Percentiles rank a stretch among this genome's conserved stretches.
Evolutionary conservation across 2,797 vertebrate species (phyloP).

Genomic region (Parambassis ranga): DNA sequence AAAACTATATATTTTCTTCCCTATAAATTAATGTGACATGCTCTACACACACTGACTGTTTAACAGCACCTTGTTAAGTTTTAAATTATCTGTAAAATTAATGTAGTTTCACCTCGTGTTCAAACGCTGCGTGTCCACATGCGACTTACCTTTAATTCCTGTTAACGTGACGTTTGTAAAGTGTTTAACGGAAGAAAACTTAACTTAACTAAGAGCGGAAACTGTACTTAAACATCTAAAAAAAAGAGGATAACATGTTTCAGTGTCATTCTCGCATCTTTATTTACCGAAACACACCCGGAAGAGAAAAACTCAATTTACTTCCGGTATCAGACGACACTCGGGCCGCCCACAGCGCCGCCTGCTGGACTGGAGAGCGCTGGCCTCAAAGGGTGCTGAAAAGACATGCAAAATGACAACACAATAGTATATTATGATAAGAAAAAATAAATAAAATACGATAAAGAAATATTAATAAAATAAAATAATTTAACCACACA

Average conservation of each 20-base stretch:
- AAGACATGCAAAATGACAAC: not conserved
- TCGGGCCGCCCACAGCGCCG: slow-evolving; percentile 11
- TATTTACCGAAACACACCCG: not conserved
- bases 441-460: too few relatives aligned
- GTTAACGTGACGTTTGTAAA: rapidly evolving
- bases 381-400: too few relatives aligned
- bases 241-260: not conserved
- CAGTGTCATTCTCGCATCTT: slow-evolving; percentile 20
- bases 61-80: rapidly evolving
- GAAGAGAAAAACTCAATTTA: slow-evolving; percentile 1
- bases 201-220: not conserved
- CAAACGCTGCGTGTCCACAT: not conserved
- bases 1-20: rapidly evolving
- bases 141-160: not conserved
- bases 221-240: not conserved
- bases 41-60: rapidly evolving
- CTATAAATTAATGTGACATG: rapidly evolving
- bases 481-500: too few relatives aligned
- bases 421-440: not conserved
- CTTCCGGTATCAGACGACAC: too few relatives aligned
- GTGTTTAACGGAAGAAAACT: rapidly evolving
- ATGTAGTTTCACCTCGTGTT: not conserved
- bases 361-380: not conserved
- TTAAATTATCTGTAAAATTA: not conserved
- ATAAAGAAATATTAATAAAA: too few relatives aligned